Evolutionary conservation across 1,140 invertebrate genomes (phyloP), one percentile per base, ranked within the genome.

Genomic region (Plodia interpunctella): DNA sequence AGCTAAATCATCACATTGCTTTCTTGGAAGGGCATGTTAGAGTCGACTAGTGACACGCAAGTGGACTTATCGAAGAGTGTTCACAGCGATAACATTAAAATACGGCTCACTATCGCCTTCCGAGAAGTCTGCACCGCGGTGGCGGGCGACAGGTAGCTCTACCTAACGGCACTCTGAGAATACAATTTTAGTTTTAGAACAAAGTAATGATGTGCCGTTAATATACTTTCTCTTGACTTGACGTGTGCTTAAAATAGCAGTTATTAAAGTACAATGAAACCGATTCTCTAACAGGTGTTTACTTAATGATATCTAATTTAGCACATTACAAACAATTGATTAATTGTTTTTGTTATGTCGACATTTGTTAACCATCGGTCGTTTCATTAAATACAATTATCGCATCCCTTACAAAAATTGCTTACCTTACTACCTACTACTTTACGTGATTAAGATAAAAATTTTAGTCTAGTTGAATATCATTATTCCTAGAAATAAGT

Each of bases 61-160:
- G 75, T 80, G 67, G 71, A 83, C 62, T 83, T 87, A 87, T 87
- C 82, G 75, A 60, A 70, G 78, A 80, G 72, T 79, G 73, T 79
- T 82, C 78, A 79, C 72, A 75, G 72, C 81, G 85, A 88, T 86
- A 88, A 86, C 80, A 78, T 87, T 84, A 78, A 80, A 83, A 84
- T 74, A 86, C 75, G 74, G 71, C 77, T 73, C 72, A 76, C 78
- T 82, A 80, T 83, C 77, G 74, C 75, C 82, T 88, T 88, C 85
- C 68, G 57, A 83, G 85, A 88, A 87, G 59, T 74, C 66, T 66
- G 63, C 71, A 65, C 5, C 19, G 11, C 51, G 49, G 59, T 51
- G 19, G 59, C 60, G 73, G 68, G 80, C 76, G 81, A 82, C 85
- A 88, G 85, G 85, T 88, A 88, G 74, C 65, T 70, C 50, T 50